phyloP scores from a whole-genome alignment of 2,113 vertebrate genomes.

The Paradisaea rubra region DNA sequence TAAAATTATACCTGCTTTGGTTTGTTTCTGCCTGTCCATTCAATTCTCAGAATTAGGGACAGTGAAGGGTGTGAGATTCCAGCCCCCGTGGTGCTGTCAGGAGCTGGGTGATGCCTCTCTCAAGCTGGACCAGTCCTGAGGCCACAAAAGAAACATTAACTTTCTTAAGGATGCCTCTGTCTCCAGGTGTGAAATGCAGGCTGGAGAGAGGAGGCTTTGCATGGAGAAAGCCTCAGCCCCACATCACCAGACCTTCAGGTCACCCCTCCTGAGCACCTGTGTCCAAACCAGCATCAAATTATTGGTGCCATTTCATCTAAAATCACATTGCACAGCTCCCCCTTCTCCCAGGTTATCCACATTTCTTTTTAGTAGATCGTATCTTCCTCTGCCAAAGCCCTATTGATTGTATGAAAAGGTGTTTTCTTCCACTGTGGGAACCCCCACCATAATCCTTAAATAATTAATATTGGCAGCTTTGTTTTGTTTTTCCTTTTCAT shows the following conservation, averaged over 20 bases:
- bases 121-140: not conserved
- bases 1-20: not conserved
- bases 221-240: not conserved
- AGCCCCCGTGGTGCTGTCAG: not conserved
- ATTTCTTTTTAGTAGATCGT: not conserved
- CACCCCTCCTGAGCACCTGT: not conserved
- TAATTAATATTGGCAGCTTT: not conserved
- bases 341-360: not conserved
- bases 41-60: not conserved
- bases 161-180: not conserved
- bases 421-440: not conserved
- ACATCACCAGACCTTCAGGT: not conserved
- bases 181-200: not conserved
- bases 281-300: not conserved
- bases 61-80: not conserved
- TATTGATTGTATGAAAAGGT: not conserved
- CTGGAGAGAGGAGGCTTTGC: not conserved
- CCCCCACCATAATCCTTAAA: not conserved
- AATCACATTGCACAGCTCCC: not conserved
- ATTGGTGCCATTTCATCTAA: not conserved
- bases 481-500: not conserved
- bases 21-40: constrained; percentile 28
- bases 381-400: not conserved
- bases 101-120: not conserved
- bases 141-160: not conserved